phyloP scores from a whole-genome alignment of 2,113 vertebrate genomes.

The Spheniscus mendiculus region DNA sequence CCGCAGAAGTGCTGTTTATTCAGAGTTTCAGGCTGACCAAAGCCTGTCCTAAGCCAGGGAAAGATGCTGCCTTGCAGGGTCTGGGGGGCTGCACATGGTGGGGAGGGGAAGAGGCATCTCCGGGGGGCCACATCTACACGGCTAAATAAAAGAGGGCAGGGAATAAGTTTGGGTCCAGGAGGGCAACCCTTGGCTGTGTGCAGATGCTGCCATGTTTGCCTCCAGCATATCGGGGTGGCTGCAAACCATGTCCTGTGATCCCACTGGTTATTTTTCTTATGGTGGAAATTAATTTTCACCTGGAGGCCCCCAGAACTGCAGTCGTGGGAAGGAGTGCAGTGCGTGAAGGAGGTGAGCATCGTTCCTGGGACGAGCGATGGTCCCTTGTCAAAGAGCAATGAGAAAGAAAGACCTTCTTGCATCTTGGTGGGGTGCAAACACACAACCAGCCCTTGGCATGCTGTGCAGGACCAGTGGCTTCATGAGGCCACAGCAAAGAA shows the following conservation, averaged over 20 bases:
- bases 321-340: accelerated
- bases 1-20: not conserved
- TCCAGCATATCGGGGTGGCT: not conserved
- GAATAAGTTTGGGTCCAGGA: not conserved
- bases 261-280: not conserved
- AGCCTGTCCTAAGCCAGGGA: not conserved
- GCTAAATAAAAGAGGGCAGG: not conserved
- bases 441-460: accelerated
- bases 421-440: not conserved
- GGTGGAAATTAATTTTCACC: not conserved
- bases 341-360: not conserved
- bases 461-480: not conserved
- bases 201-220: not conserved
- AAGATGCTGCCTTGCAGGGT: not conserved
- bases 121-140: accelerated
- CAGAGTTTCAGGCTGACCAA: not conserved
- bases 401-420: not conserved
- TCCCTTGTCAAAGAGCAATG: not conserved
- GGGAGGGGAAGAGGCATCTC: not conserved
- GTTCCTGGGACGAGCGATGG: not conserved
- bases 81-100: accelerated
- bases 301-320: not conserved
- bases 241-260: not conserved
- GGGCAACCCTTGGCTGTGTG: not conserved
- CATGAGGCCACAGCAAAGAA: not conserved